These are phyloP conservation scores for Lasioglossum calceatum DNA, from an alignment of 2,888 invertebrate genomes.

Conservation along the genomic window DNA sequence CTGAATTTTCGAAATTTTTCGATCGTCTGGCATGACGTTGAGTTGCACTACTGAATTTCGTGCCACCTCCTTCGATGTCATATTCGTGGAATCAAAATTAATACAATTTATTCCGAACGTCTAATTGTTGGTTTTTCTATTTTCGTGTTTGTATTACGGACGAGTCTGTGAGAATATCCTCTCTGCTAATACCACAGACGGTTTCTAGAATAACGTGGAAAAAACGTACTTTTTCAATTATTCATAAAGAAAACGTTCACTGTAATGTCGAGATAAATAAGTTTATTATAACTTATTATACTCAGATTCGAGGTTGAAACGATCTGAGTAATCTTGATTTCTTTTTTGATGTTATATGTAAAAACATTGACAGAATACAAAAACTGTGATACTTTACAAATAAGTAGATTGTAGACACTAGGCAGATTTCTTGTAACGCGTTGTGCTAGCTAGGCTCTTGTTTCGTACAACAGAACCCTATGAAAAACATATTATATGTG, in stretches of 20 bases:
- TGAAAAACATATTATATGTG: neutral
- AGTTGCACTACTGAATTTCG: no score
- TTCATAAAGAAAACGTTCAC: conserved; percentile 4
- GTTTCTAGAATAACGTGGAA: neutral
- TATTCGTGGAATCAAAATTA: no score
- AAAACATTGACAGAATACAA: conserved; percentile 54
- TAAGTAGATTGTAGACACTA: conserved; percentile 43
- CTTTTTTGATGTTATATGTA: conserved; percentile 27
- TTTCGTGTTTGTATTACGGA: no score
- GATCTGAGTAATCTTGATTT: conserved; percentile 33
- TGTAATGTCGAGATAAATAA: conserved; percentile 43
- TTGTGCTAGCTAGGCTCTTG: conserved; percentile 28
- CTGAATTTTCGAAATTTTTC: no score
- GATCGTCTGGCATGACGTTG: no score
- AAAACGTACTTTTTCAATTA: neutral
- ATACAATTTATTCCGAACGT: no score
- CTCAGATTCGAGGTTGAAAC: conserved; percentile 35
- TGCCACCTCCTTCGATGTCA: no score
- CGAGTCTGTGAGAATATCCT: no score
- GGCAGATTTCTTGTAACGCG: conserved; percentile 38
- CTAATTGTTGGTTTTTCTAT: no score
- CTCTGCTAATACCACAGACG: no score
- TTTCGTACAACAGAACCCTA: conserved; percentile 28
- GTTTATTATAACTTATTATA: conserved; percentile 53
- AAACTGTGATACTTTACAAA: conserved; percentile 48